A percentile compares a stretch with the other conserved stretches of the same genome.
These are phyloP conservation scores for Sericinus montela DNA, from an alignment of 2,888 invertebrate genomes.

Conservation along the genomic window DNA sequence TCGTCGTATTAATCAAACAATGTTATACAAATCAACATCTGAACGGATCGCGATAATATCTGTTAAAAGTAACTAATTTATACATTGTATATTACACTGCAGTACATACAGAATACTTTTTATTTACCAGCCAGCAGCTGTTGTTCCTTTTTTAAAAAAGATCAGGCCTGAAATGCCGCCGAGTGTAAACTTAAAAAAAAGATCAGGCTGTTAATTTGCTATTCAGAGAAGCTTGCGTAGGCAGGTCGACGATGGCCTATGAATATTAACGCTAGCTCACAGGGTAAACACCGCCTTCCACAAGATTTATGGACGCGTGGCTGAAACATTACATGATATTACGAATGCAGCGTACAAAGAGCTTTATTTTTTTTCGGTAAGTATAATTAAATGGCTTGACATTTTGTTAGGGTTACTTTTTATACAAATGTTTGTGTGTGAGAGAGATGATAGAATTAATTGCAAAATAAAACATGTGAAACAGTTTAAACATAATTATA, in stretches of 20 bases:
- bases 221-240: conserved; percentile 12
- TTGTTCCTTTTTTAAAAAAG: no score
- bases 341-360: conserved; percentile 11
- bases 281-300: conserved; percentile 10
- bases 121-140: no score
- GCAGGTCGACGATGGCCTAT: conserved; percentile 15
- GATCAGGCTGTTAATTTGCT: conserved; percentile 11
- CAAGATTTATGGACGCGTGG: conserved; percentile 14
- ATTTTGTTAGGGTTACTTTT: neutral
- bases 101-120: no score
- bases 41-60: no score
- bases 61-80: no score
- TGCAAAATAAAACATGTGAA: no score
- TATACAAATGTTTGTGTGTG: no score
- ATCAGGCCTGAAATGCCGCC: neutral
- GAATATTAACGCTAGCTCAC: conserved; percentile 17
- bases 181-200: conserved; percentile 3
- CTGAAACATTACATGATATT: conserved; percentile 5
- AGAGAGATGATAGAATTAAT: no score
- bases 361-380: neutral
- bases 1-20: no score
- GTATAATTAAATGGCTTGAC: conserved; percentile 10
- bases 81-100: no score
- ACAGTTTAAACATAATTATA: no score
- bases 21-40: no score